These are phyloP conservation scores for Cordilura impudica DNA, from an alignment of 2,888 invertebrate genomes.

Conservation along the genomic window DNA sequence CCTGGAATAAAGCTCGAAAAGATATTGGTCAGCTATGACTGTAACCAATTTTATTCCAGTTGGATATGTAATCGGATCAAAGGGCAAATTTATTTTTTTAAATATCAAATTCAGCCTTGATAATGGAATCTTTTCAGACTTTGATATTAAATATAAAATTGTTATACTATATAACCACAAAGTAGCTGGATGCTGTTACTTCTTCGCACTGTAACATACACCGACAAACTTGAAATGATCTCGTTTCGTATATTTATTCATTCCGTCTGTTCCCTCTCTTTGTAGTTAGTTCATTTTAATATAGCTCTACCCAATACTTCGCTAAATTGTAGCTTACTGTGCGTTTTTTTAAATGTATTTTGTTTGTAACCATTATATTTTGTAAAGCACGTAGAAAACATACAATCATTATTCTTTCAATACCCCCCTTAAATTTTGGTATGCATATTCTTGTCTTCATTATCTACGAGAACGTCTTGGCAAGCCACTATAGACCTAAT, in stretches of 20 bases:
- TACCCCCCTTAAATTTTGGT: slow-evolving; percentile 15
- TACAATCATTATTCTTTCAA: not conserved
- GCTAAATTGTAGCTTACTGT: slow-evolving; percentile 17
- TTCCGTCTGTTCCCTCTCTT: not conserved
- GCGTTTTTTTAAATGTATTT: slow-evolving; percentile 6
- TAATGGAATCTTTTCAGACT: too few species aligned
- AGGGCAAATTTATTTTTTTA: too few species aligned
- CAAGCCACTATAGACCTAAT: slow-evolving; percentile 48
- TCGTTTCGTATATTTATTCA: not conserved
- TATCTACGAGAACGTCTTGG: not conserved
- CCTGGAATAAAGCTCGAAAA: too few species aligned
- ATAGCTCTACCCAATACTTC: slow-evolving; percentile 13
- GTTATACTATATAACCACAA: too few species aligned
- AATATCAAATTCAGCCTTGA: too few species aligned
- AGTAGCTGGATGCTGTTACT: too few species aligned
- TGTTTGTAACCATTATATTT: slow-evolving; percentile 6
- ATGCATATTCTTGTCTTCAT: slow-evolving; percentile 29
- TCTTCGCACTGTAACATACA: too few species aligned
- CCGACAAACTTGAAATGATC: too few species aligned
- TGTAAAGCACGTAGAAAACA: slow-evolving; percentile 4
- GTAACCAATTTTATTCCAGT: too few species aligned
- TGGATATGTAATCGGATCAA: too few species aligned
- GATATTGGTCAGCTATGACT: too few species aligned
- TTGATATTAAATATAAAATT: too few species aligned
- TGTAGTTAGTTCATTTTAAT: not conserved